These are phyloP conservation scores for Strigamia maritima DNA, from an alignment of 2,888 invertebrate species.

Conservation along the genomic window DNA sequence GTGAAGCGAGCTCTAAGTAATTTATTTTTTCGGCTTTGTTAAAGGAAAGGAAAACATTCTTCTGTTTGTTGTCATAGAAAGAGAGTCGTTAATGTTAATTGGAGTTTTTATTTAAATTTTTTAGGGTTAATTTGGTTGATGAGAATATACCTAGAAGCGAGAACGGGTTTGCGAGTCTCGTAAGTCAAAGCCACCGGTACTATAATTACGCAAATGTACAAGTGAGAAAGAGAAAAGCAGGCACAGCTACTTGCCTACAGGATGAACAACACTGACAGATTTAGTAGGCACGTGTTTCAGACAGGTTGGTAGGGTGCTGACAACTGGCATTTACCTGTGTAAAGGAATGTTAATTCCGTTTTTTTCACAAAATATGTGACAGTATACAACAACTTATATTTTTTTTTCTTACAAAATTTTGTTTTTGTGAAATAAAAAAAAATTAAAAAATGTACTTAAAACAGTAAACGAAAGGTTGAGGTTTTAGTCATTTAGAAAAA, in stretches of 20 bases:
- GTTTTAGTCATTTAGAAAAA: background rate
- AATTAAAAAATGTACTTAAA: background rate
- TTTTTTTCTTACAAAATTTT: no score
- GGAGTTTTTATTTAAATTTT: background rate
- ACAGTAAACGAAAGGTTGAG: background rate
- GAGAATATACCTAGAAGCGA: background rate
- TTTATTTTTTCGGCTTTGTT: background rate
- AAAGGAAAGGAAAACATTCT: background rate
- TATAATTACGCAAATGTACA: constrained; percentile 20
- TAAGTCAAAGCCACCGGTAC: constrained; percentile 28
- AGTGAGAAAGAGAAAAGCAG: constrained; percentile 1
- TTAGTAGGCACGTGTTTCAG: background rate
- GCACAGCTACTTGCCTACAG: constrained; percentile 15
- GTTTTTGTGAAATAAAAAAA: no score
- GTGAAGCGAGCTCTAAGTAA: background rate
- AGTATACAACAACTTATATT: background rate
- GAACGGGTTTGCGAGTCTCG: background rate
- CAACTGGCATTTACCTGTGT: constrained; percentile 18
- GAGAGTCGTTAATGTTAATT: background rate
- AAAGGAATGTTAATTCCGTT: background rate
- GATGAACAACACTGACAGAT: background rate
- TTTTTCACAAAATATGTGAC: background rate
- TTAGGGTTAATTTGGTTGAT: background rate
- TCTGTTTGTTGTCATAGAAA: background rate
- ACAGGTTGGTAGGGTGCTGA: constrained; percentile 27